These are phyloP conservation scores for Nomada ruficornis DNA, from an alignment of 2,888 invertebrate genomes.

Conservation along the genomic window DNA sequence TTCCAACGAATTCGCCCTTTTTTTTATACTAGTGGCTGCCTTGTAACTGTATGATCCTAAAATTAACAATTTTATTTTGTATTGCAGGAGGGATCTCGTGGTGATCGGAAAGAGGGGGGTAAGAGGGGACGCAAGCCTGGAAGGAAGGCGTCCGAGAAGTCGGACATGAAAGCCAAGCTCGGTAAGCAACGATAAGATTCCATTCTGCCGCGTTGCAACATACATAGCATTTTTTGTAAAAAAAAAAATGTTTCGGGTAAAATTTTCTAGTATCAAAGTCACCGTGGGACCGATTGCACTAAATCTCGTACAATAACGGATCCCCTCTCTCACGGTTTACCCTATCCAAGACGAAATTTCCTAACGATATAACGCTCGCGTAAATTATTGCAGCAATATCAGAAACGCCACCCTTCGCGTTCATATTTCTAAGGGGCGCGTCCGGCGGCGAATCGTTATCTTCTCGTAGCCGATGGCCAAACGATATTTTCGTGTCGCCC, in stretches of 20 bases:
- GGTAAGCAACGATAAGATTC: conserved; percentile 86
- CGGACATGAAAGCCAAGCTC: conserved; percentile 97
- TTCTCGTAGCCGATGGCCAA: neutral
- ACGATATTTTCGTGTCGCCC: neutral
- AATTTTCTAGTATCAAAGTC: neutral
- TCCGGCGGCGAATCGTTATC: neutral
- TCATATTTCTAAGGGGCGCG: neutral
- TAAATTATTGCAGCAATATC: conserved; percentile 20
- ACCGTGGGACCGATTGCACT: no score
- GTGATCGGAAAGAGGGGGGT: conserved; percentile 91
- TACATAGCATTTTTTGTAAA: no score
- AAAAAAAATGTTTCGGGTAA: neutral
- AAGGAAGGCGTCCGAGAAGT: conserved; percentile 93
- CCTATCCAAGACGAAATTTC: neutral
- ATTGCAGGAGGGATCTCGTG: conserved; percentile 85
- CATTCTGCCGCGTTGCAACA: neutral
- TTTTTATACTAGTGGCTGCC: no score
- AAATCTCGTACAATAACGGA: neutral
- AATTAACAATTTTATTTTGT: neutral
- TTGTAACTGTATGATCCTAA: no score
- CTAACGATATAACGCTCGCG: neutral
- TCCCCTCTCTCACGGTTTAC: neutral
- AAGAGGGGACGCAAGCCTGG: conserved; percentile 96
- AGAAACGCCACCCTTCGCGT: neutral
- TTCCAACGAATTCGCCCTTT: no score